These are phyloP conservation scores for Fringilla coelebs DNA, from an alignment of 2,797 vertebrate genomes.

Conservation along the genomic window DNA sequence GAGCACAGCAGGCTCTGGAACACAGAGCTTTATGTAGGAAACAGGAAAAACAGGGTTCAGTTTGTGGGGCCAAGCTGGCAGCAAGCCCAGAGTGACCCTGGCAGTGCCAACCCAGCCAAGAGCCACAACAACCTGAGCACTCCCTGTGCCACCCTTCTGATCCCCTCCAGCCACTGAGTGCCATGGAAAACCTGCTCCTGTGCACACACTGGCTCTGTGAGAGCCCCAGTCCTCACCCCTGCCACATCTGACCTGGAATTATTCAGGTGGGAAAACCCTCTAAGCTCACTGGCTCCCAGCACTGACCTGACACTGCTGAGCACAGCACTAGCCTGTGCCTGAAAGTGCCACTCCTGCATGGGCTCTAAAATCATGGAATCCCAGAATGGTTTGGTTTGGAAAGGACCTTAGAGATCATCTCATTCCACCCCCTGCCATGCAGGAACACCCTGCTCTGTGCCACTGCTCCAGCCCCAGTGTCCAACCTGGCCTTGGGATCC, in stretches of 20 bases:
- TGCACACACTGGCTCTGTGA: neutral
- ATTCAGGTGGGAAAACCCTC: neutral
- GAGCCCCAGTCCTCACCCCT: neutral
- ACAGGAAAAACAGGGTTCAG: neutral
- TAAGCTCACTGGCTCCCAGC: neutral
- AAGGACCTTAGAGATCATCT: neutral
- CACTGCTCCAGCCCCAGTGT: accelerated
- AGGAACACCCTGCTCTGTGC: no score
- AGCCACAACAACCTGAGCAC: accelerated
- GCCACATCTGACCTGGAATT: neutral
- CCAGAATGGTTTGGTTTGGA: neutral
- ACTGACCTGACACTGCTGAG: neutral
- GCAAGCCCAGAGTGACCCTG: neutral
- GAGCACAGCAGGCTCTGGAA: neutral
- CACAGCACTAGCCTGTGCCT: no score
- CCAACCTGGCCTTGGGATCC: neutral
- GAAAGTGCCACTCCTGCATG: accelerated
- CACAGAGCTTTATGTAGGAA: neutral
- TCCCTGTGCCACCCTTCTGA: neutral
- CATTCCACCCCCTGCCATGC: neutral
- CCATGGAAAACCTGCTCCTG: neutral
- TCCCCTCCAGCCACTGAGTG: neutral
- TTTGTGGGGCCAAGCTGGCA: neutral
- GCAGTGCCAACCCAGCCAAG: neutral
- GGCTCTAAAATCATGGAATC: neutral